phyloP scores from a whole-genome alignment of 2,888 invertebrate genomes.

The Acrobasis consociella region DNA sequence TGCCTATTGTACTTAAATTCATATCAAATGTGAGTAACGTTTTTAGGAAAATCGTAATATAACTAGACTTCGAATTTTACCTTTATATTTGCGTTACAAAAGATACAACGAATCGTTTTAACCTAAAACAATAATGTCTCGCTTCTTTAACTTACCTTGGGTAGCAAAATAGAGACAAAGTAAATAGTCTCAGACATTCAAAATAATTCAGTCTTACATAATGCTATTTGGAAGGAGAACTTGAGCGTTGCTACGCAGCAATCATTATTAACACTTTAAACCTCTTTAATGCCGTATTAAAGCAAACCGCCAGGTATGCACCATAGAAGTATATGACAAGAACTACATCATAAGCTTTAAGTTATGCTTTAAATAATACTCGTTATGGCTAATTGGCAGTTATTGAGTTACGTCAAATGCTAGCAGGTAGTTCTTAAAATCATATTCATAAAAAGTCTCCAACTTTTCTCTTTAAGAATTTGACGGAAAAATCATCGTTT shows the following conservation, averaged over 20 bases:
- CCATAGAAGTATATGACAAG: conserved; percentile 7
- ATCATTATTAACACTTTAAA: conserved; percentile 19
- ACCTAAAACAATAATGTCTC: background rate
- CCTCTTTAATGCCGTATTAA: conserved; percentile 7
- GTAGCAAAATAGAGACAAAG: background rate
- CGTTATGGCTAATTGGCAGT: too few relatives aligned
- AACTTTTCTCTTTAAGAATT: too few relatives aligned
- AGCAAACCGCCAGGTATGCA: conserved; percentile 10
- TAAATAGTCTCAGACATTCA: background rate
- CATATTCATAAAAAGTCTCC: too few relatives aligned
- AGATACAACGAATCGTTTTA: background rate
- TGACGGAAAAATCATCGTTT: too few relatives aligned
- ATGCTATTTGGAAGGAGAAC: conserved; percentile 1
- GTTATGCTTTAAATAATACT: too few relatives aligned
- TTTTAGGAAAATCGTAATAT: too few relatives aligned
- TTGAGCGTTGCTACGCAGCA: conserved; percentile 1
- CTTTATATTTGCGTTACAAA: background rate
- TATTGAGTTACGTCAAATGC: too few relatives aligned
- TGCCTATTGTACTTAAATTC: too few relatives aligned
- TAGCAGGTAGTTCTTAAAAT: too few relatives aligned
- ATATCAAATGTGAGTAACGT: too few relatives aligned
- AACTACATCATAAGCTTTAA: background rate
- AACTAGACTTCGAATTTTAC: too few relatives aligned
- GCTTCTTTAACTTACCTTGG: background rate
- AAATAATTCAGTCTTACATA: conserved; percentile 5